Evolutionary conservation across 2,113 vertebrate genomes (phyloP), one percentile per base, ranked within the genome.

Genomic region (Xenotilapia caudafasciata): DNA sequence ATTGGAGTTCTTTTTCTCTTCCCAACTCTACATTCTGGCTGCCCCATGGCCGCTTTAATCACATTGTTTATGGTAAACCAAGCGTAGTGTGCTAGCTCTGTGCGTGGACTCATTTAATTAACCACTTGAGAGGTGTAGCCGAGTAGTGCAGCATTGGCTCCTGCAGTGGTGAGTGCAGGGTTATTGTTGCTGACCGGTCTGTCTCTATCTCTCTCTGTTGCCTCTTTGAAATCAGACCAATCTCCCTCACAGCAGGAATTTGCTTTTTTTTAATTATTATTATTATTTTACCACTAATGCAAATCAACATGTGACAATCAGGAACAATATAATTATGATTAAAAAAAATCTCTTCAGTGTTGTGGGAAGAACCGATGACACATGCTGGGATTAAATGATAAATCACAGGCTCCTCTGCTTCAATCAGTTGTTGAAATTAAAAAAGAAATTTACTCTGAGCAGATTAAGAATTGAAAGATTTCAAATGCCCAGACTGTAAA

Each of bases 21-120:
- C 19, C 55, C 38, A 90, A 53, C 85, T 82, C 91, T 49, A 40
- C 86, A 80, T 92, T 83, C 87, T 90, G 89, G 83, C 90, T 83
- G 80, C 91, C 91, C 91, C 83, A 80, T 68, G 85, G 89, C 87
- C 9, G 87, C 92, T 91, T 93, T 94, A 92, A 90, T 92, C 94
- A 93, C 93, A 94, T 92, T 95, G 94, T 95, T 95, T 95, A 94
- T 93, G 92, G 92, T 94, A 93, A 95, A 95, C 93, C 94, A 89
- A 97, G 97, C 97, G 97, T 97, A 97, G 97, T 97, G 97, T 95
- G 97, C 35, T 80, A 55, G 97, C 97, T 96, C 97, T 96, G 96
- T 96, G 97, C 97, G 96, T 96, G 97, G 96, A 97, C 97, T 97
- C 96, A 96, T 97, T 97, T 98, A 98, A 98, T 98, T 98, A 98